Percentiles rank a stretch among this genome's conserved stretches.
These are phyloP conservation scores for Physocephala rufipes DNA, from an alignment of 2,888 invertebrate genomes.

Conservation along the genomic window DNA sequence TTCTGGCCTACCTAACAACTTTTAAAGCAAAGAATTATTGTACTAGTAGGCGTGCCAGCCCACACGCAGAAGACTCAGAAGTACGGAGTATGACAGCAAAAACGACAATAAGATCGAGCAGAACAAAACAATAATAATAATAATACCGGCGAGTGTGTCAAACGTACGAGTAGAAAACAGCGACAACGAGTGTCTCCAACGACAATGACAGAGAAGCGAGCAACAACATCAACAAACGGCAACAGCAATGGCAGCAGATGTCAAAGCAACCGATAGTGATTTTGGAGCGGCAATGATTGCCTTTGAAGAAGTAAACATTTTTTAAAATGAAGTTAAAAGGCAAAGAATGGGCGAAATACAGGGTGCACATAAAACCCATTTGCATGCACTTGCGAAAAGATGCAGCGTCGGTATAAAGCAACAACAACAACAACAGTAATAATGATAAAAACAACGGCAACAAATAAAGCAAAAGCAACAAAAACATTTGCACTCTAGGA, in stretches of 20 bases:
- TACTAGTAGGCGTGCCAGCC: constrained; percentile 27
- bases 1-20: constrained; percentile 5
- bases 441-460: constrained; percentile 12
- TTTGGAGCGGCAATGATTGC: constrained; percentile 1
- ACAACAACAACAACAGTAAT: constrained; percentile 29
- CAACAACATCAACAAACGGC: constrained; percentile 5
- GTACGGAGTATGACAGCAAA: not conserved
- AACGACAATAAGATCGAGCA: too few species aligned
- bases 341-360: not conserved
- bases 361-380: constrained; percentile 18
- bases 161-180: not conserved
- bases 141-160: not conserved
- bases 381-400: constrained; percentile 28
- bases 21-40: too few species aligned
- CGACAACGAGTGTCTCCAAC: not conserved
- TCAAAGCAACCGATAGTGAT: constrained; percentile 22
- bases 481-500: too few species aligned
- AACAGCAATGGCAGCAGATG: constrained; percentile 22
- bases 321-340: not conserved
- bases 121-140: not conserved
- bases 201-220: not conserved
- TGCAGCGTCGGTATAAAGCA: constrained; percentile 20
- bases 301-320: not conserved
- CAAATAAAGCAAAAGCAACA: too few species aligned
- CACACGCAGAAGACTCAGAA: constrained; percentile 22